These are phyloP conservation scores for Mactromeris polynyma DNA, from an alignment of 2,888 invertebrate species.

Conservation along the genomic window DNA sequence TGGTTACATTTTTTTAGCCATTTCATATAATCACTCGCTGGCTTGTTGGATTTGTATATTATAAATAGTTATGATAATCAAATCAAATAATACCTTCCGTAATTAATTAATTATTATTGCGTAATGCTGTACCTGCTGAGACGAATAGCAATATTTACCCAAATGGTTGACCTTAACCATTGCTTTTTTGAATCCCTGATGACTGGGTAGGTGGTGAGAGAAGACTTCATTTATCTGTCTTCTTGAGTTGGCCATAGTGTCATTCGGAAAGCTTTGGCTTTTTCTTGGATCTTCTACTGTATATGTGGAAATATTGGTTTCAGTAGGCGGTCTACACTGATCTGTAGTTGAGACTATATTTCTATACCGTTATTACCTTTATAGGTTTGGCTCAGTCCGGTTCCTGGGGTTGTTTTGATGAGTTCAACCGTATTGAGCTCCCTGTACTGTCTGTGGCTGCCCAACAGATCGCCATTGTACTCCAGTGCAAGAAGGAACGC, in stretches of 20 bases:
- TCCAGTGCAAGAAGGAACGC: constrained; percentile 97
- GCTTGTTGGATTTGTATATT: not conserved
- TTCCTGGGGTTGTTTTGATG: constrained; percentile 99
- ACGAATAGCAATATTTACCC: too few species aligned
- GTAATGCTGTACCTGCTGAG: too few species aligned
- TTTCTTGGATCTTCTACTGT: too few species aligned
- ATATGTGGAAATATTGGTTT: too few species aligned
- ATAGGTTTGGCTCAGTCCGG: constrained; percentile 96
- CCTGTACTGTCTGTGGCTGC: constrained; percentile 98
- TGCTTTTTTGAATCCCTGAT: too few species aligned
- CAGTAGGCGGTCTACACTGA: too few species aligned
- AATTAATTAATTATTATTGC: not conserved
- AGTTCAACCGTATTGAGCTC: constrained; percentile 97
- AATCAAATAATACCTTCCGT: not conserved
- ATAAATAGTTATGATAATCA: not conserved
- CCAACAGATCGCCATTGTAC: constrained; percentile 97
- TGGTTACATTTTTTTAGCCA: not conserved
- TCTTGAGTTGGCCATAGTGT: too few species aligned
- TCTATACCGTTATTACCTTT: not conserved
- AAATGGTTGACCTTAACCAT: too few species aligned
- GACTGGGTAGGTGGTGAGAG: too few species aligned
- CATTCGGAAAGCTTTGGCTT: too few species aligned
- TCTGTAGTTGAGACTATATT: too few species aligned
- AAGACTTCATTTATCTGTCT: too few species aligned
- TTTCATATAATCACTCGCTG: not conserved